A percentile compares a stretch with the other conserved stretches of the same genome.
Conservation (phyloP, 2,113 vertebrate genomes). For the Myiozetetes cayanensis region DNA sequence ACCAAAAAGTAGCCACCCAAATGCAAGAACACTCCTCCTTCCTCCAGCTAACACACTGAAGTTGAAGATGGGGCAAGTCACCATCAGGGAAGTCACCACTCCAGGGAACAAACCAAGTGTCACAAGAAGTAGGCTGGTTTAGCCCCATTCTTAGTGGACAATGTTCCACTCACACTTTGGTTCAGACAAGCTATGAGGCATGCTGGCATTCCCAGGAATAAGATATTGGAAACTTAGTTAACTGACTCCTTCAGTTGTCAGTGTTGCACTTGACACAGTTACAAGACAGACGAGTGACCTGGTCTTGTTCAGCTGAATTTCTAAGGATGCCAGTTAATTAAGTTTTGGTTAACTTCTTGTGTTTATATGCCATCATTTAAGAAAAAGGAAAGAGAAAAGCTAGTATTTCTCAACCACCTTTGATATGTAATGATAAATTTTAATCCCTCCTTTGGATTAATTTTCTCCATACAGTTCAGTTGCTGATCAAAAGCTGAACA, state of each 20-base stretch:
- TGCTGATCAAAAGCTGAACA: not conserved
- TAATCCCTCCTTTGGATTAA: not conserved
- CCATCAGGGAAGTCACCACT: not conserved
- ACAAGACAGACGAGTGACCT: not conserved
- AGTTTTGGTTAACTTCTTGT: not conserved
- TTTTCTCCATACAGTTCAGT: not conserved
- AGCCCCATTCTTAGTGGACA: not conserved
- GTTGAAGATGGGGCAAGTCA: not conserved
- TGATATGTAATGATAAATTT: not conserved
- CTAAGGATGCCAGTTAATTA: not conserved
- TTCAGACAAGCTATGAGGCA: rapidly evolving
- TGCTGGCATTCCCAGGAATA: not conserved
- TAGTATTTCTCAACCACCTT: not conserved
- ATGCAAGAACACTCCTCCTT: not conserved
- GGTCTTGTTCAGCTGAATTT: not conserved
- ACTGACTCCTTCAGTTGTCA: not conserved
- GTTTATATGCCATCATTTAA: not conserved
- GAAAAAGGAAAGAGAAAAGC: not conserved
- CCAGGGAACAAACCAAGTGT: not conserved
- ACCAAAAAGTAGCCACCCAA: not conserved
- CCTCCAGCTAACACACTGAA: not conserved
- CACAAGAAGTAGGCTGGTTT: not conserved
- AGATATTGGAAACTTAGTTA: not conserved
- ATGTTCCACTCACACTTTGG: not conserved
- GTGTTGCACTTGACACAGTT: not conserved